Conservation (phyloP, 2,888 invertebrate species). For the Lobophora halterata region DNA sequence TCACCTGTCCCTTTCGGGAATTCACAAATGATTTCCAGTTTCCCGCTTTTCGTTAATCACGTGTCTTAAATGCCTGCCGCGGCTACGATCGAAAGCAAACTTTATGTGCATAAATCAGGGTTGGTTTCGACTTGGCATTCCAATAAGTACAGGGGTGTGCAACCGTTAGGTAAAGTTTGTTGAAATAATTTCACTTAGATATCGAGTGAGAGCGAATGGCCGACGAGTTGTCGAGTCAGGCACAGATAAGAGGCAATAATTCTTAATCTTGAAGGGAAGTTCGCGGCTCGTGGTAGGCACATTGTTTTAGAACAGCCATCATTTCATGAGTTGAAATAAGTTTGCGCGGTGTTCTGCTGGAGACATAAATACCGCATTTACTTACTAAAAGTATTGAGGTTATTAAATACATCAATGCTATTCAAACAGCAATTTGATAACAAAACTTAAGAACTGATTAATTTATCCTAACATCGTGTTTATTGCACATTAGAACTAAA, state of each 20-base stretch:
- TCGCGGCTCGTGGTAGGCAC: slow-evolving; percentile 37
- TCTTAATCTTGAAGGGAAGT: slow-evolving; percentile 63
- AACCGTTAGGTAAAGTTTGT: slow-evolving; percentile 68
- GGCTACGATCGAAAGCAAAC: slow-evolving; percentile 36
- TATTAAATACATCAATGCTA: slow-evolving; percentile 5
- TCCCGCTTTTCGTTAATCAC: slow-evolving; percentile 76
- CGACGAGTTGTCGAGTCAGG: slow-evolving; percentile 67
- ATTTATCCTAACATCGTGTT: slow-evolving; percentile 2
- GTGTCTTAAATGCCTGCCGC: slow-evolving; percentile 53
- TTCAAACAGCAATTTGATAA: not conserved
- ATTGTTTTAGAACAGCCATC: slow-evolving; percentile 59
- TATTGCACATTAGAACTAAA: not conserved
- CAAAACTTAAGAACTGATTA: not conserved
- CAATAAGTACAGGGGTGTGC: slow-evolving; percentile 46
- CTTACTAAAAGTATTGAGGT: slow-evolving; percentile 15
- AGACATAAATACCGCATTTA: slow-evolving; percentile 32
- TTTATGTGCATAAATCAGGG: slow-evolving; percentile 38
- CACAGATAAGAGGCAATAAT: slow-evolving; percentile 71
- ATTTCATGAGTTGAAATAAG: slow-evolving; percentile 50
- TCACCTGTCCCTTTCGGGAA: slow-evolving; percentile 73
- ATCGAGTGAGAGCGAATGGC: slow-evolving; percentile 61
- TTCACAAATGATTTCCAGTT: slow-evolving; percentile 77
- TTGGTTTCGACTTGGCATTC: slow-evolving; percentile 36
- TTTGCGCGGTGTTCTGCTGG: slow-evolving; percentile 32
- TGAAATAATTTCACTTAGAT: slow-evolving; percentile 73